Evolutionary conservation across 1,140 invertebrate species (phyloP).

Genomic region (Rhagoletis zephyria): DNA sequence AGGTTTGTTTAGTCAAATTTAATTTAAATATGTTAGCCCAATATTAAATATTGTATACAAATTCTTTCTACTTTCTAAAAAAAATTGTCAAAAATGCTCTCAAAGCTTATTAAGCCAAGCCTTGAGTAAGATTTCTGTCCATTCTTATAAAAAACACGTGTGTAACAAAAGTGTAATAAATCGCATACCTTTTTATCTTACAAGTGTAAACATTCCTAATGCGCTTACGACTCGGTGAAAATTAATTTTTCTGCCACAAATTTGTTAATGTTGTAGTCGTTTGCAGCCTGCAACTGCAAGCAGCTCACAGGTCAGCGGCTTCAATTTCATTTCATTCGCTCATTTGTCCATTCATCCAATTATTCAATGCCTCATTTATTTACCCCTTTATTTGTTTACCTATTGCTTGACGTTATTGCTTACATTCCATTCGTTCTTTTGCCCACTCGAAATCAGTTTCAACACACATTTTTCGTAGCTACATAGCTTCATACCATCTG

Average conservation of each 20-base stretch:
- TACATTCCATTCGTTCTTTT: background rate
- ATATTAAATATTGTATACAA: too few species aligned
- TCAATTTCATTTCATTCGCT: background rate
- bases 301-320: background rate
- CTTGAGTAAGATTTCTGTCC: too few species aligned
- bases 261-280: background rate
- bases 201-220: background rate
- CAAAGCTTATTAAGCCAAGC: too few species aligned
- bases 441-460: background rate
- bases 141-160: too few species aligned
- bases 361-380: conserved; percentile 37
- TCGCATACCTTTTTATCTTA: too few species aligned
- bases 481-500: background rate
- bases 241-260: too few species aligned
- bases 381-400: background rate
- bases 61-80: too few species aligned
- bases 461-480: background rate
- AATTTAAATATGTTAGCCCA: too few species aligned
- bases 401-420: too few species aligned
- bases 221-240: background rate
- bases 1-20: too few species aligned
- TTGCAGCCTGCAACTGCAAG: background rate
- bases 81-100: too few species aligned
- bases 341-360: background rate
- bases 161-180: too few species aligned